Evolutionary conservation across 2,797 vertebrate species (phyloP).

Genomic region (Pygocentrus nattereri): DNA sequence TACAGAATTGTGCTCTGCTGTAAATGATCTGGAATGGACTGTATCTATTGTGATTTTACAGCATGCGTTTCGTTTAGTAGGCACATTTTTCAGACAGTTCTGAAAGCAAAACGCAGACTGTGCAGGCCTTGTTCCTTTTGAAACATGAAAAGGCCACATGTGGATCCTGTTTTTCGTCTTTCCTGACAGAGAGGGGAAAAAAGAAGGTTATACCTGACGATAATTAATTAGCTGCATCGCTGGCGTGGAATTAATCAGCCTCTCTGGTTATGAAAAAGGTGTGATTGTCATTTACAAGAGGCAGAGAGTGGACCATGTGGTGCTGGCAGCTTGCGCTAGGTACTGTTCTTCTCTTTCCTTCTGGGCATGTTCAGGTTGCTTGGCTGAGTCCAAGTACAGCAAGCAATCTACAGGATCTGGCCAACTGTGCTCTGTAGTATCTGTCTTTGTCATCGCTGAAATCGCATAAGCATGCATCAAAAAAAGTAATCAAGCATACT

Average conservation of each 20-base stretch:
- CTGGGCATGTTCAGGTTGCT: constrained; percentile 15
- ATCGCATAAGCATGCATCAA: background rate
- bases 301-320: constrained; percentile 36
- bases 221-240: constrained; percentile 52
- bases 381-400: background rate
- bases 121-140: background rate
- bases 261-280: constrained; percentile 42
- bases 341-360: constrained; percentile 30
- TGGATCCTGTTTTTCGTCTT: background rate
- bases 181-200: constrained; percentile 9
- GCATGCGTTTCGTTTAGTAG: background rate
- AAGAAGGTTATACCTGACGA: constrained; percentile 38
- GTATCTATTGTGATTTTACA: background rate
- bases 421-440: background rate
- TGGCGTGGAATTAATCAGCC: constrained; percentile 47
- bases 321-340: constrained; percentile 23
- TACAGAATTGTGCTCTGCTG: background rate
- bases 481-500: no score
- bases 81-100: background rate
- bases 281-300: constrained; percentile 45
- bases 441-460: constrained; percentile 6
- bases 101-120: background rate
- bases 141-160: constrained; percentile 23
- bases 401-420: background rate
- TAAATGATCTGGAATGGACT: background rate